Base-by-base conservation (phyloP, 1,140 invertebrate genomes). In the Phthorimaea operculella region DNA sequence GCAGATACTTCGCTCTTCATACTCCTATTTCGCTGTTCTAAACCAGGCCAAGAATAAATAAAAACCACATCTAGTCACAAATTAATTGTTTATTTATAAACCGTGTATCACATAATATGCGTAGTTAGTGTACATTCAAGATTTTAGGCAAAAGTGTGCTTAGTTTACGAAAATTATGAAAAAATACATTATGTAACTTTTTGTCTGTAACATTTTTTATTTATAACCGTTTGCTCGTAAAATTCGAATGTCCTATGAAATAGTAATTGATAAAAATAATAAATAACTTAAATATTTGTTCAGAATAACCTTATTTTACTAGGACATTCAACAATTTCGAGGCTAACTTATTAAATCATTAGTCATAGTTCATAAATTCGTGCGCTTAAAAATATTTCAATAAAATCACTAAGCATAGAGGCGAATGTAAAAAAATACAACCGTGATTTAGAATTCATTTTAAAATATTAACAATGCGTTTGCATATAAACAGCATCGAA, bases 1-100 rank as follows among this genome's bases (percentile, higher is more conserved):
- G 55, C 70, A 87, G 85, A 83, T 86, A 45, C 57, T 87, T 36
- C 75, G 78, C 12, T 79, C 74, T 3, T 86, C 85, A 6, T 87
- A 87, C 52, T 87, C 85, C 5, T 84, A 84, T 60, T 86, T 85
- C 58, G 84, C 85, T 28, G 75, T 87, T 0, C 66, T 87, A 48
- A 86, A 86, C 62, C 79, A 83, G 55, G 70, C 73, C 14, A 72
- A 69, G 36, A 75, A 66, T 39, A 60, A 79, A 64, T 68, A 59
- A 69, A 54, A 63, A 72, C 62, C 42, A 55, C 10, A 50, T 48
- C 15, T 42, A 39, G 51, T 63, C 72, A 79, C 79, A 80, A 83
- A 77, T 79, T 63, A 75, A 73, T 81, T 58, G 68, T 81, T 83
- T 81, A 83, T 80, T 83, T 71, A 76, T 79, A 81, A 79, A 83